These are phyloP conservation scores for Muscina levida DNA, from an alignment of 2,888 invertebrate species.

Conservation along the genomic window DNA sequence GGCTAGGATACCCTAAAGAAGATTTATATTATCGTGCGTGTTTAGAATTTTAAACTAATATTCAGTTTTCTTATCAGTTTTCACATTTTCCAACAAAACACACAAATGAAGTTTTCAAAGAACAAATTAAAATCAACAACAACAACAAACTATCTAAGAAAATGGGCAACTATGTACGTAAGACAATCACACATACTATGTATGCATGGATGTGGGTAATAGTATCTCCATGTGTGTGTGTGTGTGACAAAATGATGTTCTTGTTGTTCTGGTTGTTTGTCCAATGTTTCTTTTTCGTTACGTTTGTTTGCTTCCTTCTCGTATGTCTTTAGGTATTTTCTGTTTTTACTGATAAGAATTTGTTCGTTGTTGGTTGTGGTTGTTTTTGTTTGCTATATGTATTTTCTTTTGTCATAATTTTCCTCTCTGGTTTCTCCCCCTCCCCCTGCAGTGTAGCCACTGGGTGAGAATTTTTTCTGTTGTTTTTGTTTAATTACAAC, in stretches of 20 bases:
- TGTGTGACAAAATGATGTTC: conserved; percentile 1
- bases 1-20: conserved; percentile 1
- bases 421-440: background rate
- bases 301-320: background rate
- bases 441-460: background rate
- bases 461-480: background rate
- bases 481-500: background rate
- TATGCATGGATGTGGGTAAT: background rate
- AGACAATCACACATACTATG: background rate
- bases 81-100: background rate
- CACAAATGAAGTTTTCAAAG: conserved; percentile 1
- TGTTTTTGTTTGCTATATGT: conserved; percentile 2
- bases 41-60: conserved; percentile 4
- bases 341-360: conserved; percentile 36
- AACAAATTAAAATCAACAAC: background rate
- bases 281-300: conserved; percentile 19
- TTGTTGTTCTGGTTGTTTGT: conserved; percentile 27
- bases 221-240: no score
- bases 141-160: background rate
- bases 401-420: conserved; percentile 21
- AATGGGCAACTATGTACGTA: conserved; percentile 2
- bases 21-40: no score
- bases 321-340: conserved; percentile 29
- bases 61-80: conserved; percentile 32
- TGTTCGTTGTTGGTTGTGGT: conserved; percentile 4